These are phyloP conservation scores for Marcusenius ussheri DNA, from an alignment of 2,113 vertebrate species.

Conservation along the genomic window DNA sequence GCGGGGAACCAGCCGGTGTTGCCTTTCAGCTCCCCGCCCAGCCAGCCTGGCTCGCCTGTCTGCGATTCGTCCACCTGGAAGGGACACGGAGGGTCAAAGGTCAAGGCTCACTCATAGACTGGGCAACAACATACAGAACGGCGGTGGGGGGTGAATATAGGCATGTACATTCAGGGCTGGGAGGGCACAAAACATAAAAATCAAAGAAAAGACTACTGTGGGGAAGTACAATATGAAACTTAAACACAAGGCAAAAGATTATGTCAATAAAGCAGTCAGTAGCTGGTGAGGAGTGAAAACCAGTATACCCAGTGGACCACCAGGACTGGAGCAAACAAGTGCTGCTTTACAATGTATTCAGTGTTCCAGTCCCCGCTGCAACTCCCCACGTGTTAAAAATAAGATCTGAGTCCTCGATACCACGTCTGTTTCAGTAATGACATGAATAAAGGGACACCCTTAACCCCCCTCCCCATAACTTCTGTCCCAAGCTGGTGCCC, in stretches of 20 bases:
- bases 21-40: slow-evolving; percentile 88
- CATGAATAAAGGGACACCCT: not conserved
- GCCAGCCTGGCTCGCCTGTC: slow-evolving; percentile 94
- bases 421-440: not conserved
- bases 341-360: not conserved
- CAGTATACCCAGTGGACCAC: not conserved
- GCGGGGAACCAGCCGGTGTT: slow-evolving; percentile 97
- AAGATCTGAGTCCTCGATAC: not conserved
- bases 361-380: not conserved
- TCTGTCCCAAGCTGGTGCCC: not conserved
- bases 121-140: not conserved
- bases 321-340: not conserved
- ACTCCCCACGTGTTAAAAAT: not conserved
- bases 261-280: not conserved
- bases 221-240: not conserved
- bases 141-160: not conserved
- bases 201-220: not conserved
- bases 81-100: not conserved
- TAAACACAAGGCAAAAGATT: not conserved
- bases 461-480: not conserved
- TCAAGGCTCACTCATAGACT: not conserved
- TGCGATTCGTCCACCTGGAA: slow-evolving; percentile 92
- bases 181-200: not conserved
- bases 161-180: not conserved
- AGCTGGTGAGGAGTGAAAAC: not conserved